Evolutionary conservation across 35 echinoderm and acorn worm genomes (phyloP).

Genomic region (Lytechinus pictus): DNA sequence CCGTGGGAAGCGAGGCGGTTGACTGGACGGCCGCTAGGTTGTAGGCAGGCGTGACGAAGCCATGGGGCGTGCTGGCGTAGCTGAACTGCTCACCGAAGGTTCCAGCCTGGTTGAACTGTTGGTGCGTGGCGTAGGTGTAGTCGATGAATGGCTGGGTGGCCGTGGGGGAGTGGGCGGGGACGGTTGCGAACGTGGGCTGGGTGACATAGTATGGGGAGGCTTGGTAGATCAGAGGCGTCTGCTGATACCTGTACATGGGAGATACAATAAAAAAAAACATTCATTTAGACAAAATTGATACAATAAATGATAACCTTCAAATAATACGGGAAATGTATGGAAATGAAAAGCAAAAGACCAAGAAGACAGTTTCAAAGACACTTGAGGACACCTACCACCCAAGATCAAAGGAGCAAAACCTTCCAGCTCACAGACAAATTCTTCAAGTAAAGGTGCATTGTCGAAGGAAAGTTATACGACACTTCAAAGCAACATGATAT

Average conservation of each 20-base stretch:
- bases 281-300: neutral
- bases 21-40: conserved; percentile 13
- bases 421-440: neutral
- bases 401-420: neutral
- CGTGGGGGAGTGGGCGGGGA: conserved; percentile 43
- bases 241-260: conserved; percentile 24
- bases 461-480: neutral
- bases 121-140: conserved; percentile 43
- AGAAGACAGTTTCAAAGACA: neutral
- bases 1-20: neutral
- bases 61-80: conserved; percentile 49
- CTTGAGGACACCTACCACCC: neutral
- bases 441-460: neutral
- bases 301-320: neutral
- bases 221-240: conserved; percentile 48
- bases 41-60: conserved; percentile 38
- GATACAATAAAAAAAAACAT: neutral
- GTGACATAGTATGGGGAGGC: conserved; percentile 43
- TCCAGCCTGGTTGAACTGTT: conserved; percentile 42
- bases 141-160: conserved; percentile 49
- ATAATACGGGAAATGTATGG: neutral
- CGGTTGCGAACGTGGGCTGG: conserved; percentile 43
- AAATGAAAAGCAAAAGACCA: neutral
- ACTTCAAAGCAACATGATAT: neutral
- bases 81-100: conserved; percentile 41